Base-by-base conservation (phyloP, 2,113 vertebrate genomes). In the Pelmatolapia mariae region DNA sequence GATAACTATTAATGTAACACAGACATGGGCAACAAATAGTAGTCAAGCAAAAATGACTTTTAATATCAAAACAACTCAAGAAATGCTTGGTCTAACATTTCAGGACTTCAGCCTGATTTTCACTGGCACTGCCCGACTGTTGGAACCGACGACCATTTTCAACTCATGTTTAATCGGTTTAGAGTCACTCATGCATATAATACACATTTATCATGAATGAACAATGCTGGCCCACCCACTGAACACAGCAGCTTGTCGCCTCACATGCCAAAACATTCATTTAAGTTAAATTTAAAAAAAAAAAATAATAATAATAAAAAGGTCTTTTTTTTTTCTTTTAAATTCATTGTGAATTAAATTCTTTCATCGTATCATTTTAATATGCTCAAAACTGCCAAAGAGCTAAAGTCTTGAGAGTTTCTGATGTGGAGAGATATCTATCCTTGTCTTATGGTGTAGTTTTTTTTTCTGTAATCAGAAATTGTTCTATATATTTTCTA, bases 201-300 rank as follows among this genome's bases (percentile, higher is more conserved):
- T 93, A 38, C 87, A 90, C 91, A 91, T 92, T 94, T 87, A 91
- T 93, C 90, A 92, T 93, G 80, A 92, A 88, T 92, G 93, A 91
- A 94, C 93, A 91, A 91, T 89, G 89, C 43, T 68, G 79, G 79
- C 88, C 89, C 89, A 86, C 93, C 91, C 85, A 82, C 86, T 5
- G 45, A 82, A 87, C 86, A 63, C 52, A 84, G 89, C 45, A 10
- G 81, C 85, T 59, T 10, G 19, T 22, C 8, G 31, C 13, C 47
- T 80, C 83, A 80, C 57, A 47, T 53, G 86, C 83, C 90, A 91
- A 91, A 82, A 86, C 80, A 85, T 89, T 73, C 31, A 66, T 91
- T 92, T 88, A 82, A 83, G 82, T 92, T 87, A 82, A 91, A 84
- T 16, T 15, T 22, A n/a, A 56, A 36, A 2, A 36, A 36, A 3